These are phyloP conservation scores for Anhinga rufa DNA, from an alignment of 2,113 vertebrate genomes.

Conservation along the genomic window DNA sequence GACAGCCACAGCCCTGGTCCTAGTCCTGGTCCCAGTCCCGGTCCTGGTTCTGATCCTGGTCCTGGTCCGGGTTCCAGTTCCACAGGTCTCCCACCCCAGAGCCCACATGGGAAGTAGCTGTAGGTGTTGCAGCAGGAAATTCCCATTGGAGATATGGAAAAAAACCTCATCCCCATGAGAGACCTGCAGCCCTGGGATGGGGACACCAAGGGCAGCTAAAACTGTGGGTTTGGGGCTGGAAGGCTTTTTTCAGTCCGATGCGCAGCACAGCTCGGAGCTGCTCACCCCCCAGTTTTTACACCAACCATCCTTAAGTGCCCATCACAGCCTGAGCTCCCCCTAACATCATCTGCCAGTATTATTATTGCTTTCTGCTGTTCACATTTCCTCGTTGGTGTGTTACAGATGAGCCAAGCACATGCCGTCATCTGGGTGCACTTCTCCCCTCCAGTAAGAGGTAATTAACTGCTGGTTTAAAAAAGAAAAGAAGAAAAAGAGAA, in stretches of 20 bases:
- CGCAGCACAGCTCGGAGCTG: neutral
- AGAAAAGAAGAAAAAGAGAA: neutral
- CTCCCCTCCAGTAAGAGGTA: neutral
- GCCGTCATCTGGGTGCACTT: fast-evolving
- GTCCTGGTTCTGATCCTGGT: neutral
- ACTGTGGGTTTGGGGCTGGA: neutral
- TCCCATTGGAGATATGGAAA: neutral
- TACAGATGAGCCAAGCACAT: neutral
- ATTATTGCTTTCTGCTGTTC: neutral
- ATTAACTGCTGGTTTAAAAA: neutral
- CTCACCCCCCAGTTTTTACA: neutral
- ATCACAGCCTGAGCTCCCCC: neutral
- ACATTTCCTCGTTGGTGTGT: neutral
- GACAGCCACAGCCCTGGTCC: neutral
- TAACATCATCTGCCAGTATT: neutral
- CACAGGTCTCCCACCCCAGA: neutral
- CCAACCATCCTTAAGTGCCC: neutral
- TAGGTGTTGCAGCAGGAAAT: neutral
- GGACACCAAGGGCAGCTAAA: neutral
- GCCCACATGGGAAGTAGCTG: too few relatives aligned
- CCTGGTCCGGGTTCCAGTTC: neutral
- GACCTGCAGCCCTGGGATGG: neutral
- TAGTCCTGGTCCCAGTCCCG: too few relatives aligned
- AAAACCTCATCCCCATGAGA: neutral
- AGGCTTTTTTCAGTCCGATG: neutral